These are phyloP conservation scores for Aptenodytes forsteri DNA, from an alignment of 2,113 vertebrate genomes.

Conservation along the genomic window DNA sequence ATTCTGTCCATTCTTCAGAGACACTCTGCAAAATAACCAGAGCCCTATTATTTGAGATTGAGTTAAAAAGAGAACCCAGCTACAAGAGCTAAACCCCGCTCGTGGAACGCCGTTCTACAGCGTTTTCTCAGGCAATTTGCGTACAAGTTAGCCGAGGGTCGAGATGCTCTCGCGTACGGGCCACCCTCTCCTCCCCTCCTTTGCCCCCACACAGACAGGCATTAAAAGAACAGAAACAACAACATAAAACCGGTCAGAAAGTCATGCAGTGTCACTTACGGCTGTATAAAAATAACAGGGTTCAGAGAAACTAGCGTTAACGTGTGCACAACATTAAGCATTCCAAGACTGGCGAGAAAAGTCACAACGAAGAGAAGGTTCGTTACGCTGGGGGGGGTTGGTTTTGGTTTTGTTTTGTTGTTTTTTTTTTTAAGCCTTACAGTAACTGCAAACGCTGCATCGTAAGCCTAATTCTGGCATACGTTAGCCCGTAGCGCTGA, in stretches of 20 bases:
- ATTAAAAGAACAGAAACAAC: background rate
- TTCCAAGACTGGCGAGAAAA: background rate
- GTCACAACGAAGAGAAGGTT: background rate
- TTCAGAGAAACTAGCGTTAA: background rate
- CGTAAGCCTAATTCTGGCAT: background rate
- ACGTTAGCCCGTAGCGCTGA: background rate
- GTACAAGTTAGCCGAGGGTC: background rate
- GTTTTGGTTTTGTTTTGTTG: too few species aligned
- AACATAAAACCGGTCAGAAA: conserved; percentile 47
- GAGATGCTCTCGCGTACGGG: conserved; percentile 32
- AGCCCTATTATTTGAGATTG: conserved; percentile 81
- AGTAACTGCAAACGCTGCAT: background rate
- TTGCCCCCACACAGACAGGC: conserved; percentile 49
- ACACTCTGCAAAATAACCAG: conserved; percentile 83
- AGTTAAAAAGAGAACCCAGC: conserved; percentile 68
- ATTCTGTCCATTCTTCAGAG: conserved; percentile 79
- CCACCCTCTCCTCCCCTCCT: conserved; percentile 16
- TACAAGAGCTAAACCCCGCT: conserved; percentile 74
- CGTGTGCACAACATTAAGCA: background rate
- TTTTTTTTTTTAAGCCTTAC: background rate
- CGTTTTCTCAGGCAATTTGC: conserved; percentile 67
- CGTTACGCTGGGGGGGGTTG: background rate
- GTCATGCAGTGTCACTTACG: conserved; percentile 49
- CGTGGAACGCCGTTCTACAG: conserved; percentile 37
- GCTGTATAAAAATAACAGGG: background rate